phyloP scores from a whole-genome alignment of 2,888 invertebrate genomes.

The Ectobius pallidus region DNA sequence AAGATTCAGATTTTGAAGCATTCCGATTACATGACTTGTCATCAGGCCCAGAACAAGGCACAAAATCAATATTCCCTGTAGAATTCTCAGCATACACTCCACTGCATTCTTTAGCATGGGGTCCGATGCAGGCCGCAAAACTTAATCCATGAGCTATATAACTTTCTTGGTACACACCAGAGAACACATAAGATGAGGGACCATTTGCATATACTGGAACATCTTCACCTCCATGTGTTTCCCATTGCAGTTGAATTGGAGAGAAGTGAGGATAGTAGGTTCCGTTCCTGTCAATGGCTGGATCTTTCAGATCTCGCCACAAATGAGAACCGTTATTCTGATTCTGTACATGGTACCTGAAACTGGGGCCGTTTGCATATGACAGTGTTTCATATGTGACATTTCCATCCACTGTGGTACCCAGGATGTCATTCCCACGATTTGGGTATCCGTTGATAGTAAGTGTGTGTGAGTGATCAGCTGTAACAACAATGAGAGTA shows the following conservation, averaged over 20 bases:
- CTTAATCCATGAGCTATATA: slow-evolving; percentile 56
- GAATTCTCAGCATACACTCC: too few relatives aligned
- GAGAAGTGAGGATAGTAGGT: slow-evolving; percentile 13
- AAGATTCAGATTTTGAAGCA: too few relatives aligned
- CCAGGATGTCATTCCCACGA: slow-evolving; percentile 72
- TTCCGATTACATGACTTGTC: too few relatives aligned
- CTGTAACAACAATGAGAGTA: slow-evolving; percentile 84
- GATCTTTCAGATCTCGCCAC: background rate
- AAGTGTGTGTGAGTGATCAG: slow-evolving; percentile 82
- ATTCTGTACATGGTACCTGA: slow-evolving; percentile 53
- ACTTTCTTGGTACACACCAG: slow-evolving; percentile 56
- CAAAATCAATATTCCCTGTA: too few relatives aligned
- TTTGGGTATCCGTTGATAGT: slow-evolving; percentile 78
- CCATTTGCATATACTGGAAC: slow-evolving; percentile 37
- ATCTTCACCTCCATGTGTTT: slow-evolving; percentile 35
- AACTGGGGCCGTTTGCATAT: slow-evolving; percentile 70
- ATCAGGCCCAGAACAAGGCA: too few relatives aligned
- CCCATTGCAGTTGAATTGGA: background rate
- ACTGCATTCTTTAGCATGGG: background rate
- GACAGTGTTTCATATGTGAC: slow-evolving; percentile 62
- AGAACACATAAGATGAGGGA: slow-evolving; percentile 57
- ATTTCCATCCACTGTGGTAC: slow-evolving; percentile 53
- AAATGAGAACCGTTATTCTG: background rate
- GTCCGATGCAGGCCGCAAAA: slow-evolving; percentile 54
- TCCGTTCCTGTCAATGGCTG: background rate